Percentiles rank a stretch among this genome's conserved stretches.
These are phyloP conservation scores for Caenorhabditis drosophilae DNA, from an alignment of 2,888 invertebrate genomes.

Conservation along the genomic window DNA sequence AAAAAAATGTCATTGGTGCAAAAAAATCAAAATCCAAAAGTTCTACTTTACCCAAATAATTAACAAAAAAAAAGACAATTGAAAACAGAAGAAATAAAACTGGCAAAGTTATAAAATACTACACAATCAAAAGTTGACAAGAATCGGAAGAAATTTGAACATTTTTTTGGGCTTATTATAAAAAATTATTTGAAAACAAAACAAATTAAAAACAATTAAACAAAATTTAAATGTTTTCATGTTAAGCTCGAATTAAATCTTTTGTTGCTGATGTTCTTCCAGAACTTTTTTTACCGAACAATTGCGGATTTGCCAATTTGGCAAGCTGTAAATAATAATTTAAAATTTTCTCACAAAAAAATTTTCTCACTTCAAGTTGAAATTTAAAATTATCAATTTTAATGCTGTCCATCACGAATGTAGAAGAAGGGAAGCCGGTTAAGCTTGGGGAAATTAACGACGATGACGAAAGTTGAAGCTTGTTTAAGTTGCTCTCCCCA, in stretches of 20 bases:
- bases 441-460: not conserved
- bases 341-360: not conserved
- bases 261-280: not conserved
- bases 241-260: not conserved
- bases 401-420: not conserved
- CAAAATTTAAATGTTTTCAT: not conserved
- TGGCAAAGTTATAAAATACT: not conserved
- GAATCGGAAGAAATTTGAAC: too few relatives aligned
- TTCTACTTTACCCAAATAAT: not conserved
- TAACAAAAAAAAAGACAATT: not conserved
- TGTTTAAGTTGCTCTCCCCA: not conserved
- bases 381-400: not conserved
- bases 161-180: too few relatives aligned
- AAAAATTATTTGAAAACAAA: too few relatives aligned
- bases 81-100: not conserved
- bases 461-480: not conserved
- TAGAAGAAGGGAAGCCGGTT: too few relatives aligned
- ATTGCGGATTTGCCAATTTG: not conserved
- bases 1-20: not conserved
- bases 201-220: not conserved
- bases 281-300: not conserved
- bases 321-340: slow-evolving; percentile 7
- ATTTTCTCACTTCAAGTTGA: not conserved
- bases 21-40: not conserved
- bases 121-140: not conserved